Evolutionary conservation across 1,140 invertebrate genomes (phyloP).

Genomic region (Lasioglossum albipes): DNA sequence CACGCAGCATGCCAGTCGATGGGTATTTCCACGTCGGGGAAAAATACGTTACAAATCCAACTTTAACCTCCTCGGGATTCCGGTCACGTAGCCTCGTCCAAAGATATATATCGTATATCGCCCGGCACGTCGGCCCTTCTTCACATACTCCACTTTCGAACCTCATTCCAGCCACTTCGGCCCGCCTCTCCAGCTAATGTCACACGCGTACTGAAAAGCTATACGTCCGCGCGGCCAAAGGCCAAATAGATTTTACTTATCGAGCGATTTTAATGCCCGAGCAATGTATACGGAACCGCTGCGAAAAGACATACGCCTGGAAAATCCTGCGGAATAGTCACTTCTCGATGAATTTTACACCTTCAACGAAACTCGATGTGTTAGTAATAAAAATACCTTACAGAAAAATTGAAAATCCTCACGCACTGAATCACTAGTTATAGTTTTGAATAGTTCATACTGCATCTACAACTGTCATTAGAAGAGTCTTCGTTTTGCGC

Average conservation of each 20-base stretch:
- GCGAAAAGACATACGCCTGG: no score
- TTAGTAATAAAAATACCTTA: no score
- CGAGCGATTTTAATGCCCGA: neutral
- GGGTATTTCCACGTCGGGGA: slow-evolving; percentile 66
- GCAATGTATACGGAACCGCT: neutral
- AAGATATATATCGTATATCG: slow-evolving; percentile 67
- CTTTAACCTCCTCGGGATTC: slow-evolving; percentile 68
- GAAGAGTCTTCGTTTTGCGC: neutral
- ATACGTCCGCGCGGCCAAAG: neutral
- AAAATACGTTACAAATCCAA: slow-evolving; percentile 74
- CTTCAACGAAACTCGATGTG: no score
- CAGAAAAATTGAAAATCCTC: no score
- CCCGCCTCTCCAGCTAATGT: slow-evolving; percentile 54
- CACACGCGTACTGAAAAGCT: slow-evolving; percentile 57
- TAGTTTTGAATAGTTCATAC: no score
- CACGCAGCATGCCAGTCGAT: slow-evolving; percentile 58
- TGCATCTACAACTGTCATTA: no score
- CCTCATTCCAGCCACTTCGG: slow-evolving; percentile 55
- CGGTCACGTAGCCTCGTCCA: slow-evolving; percentile 65
- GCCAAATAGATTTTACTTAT: slow-evolving; percentile 17
- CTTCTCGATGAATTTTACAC: neutral
- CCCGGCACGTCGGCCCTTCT: slow-evolving; percentile 64
- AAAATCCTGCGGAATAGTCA: neutral
- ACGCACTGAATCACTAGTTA: no score
- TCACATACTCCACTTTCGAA: slow-evolving; percentile 63